A percentile compares a stretch with the other conserved stretches of the same genome.
Conservation (phyloP, 2,797 vertebrate genomes). For the Buphagus erythrorhynchus region DNA sequence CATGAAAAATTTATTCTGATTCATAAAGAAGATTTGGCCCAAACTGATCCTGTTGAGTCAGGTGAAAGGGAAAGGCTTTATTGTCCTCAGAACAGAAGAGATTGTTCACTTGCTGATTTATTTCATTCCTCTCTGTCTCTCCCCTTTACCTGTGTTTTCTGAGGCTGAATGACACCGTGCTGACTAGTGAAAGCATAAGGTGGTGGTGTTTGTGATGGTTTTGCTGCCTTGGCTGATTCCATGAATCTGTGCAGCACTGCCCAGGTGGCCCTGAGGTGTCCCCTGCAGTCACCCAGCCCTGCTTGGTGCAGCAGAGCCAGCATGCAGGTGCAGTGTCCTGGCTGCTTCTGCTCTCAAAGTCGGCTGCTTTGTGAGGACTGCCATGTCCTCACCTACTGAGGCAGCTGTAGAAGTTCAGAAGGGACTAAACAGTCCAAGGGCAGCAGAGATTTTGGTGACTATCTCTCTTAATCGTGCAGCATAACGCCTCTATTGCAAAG, state of each 20-base stretch:
- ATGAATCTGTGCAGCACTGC: not conserved
- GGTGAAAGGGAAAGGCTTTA: not conserved
- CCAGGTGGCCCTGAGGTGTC: not conserved
- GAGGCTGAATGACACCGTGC: not conserved
- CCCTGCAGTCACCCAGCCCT: not conserved
- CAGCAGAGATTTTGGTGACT: not conserved
- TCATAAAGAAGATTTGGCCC: not conserved
- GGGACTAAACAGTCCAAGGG: not conserved
- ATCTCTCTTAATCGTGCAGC: not conserved
- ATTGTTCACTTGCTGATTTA: conserved; percentile 8
- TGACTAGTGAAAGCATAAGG: conserved; percentile 9
- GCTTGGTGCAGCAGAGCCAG: not conserved
- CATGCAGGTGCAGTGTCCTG: not conserved
- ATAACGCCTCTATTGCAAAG: not conserved
- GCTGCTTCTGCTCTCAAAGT: not conserved
- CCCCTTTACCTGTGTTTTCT: conserved; percentile 27
- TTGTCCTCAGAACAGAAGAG: not conserved
- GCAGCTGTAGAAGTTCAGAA: not conserved
- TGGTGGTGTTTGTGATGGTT: not conserved
- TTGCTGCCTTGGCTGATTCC: conserved; percentile 36
- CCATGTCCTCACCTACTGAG: not conserved
- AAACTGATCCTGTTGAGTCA: not conserved
- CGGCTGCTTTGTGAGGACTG: not conserved
- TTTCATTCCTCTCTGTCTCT: not conserved
- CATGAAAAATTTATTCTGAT: not conserved